A percentile compares a stretch with the other conserved stretches of the same genome.
Evolutionary conservation across 2,888 invertebrate genomes (phyloP).

Genomic region (Pammene fasciana): DNA sequence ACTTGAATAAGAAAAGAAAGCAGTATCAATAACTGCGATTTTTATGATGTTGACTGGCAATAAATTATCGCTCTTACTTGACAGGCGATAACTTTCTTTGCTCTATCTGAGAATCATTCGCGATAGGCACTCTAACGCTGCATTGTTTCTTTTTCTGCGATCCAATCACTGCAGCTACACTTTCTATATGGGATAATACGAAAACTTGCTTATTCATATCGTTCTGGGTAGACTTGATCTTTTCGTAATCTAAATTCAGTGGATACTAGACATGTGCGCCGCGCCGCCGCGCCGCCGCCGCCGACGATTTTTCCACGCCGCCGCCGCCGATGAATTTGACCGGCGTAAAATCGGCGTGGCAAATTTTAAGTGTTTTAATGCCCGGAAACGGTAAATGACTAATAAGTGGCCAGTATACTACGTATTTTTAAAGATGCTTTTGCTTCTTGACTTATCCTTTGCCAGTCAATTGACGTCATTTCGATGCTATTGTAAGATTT

Average conservation of each 20-base stretch:
- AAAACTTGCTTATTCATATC: background rate
- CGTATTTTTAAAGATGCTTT: too few relatives aligned
- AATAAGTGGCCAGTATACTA: too few relatives aligned
- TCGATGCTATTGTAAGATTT: too few relatives aligned
- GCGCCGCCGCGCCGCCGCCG: too few relatives aligned
- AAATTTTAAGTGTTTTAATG: too few relatives aligned
- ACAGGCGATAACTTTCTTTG: conserved; percentile 60
- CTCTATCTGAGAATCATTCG: conserved; percentile 41
- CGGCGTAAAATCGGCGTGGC: too few relatives aligned
- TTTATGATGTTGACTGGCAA: conserved; percentile 53
- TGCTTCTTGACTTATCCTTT: too few relatives aligned
- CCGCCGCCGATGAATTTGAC: too few relatives aligned
- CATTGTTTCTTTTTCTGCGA: conserved; percentile 57
- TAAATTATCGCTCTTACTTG: conserved; percentile 57
- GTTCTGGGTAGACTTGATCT: background rate
- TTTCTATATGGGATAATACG: conserved; percentile 53
- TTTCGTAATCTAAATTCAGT: background rate
- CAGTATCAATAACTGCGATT: conserved; percentile 52
- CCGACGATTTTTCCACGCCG: too few relatives aligned
- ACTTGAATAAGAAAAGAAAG: conserved; percentile 58
- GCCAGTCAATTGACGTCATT: too few relatives aligned
- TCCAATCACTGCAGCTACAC: conserved; percentile 50
- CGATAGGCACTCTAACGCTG: conserved; percentile 49
- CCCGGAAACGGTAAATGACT: too few relatives aligned
- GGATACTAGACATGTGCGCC: too few relatives aligned